A percentile compares a stretch with the other conserved stretches of the same genome.
These are phyloP conservation scores for Pollenia angustigena DNA, from an alignment of 2,888 invertebrate genomes.

Conservation along the genomic window DNA sequence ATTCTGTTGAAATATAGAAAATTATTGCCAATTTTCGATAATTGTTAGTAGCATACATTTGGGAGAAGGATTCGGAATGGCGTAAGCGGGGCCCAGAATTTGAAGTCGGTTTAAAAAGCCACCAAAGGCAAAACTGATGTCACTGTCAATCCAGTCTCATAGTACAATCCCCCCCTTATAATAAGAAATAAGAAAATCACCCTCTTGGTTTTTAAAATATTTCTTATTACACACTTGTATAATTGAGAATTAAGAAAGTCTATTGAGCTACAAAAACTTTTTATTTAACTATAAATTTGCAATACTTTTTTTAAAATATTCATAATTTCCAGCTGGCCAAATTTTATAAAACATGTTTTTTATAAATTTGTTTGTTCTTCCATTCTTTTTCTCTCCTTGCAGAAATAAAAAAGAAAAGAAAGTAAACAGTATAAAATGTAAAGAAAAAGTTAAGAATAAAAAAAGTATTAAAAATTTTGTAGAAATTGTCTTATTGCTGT, in stretches of 20 bases:
- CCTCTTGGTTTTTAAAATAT: not conserved
- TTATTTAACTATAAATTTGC: not conserved
- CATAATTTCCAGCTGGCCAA: constrained; percentile 30
- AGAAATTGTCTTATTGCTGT: not conserved
- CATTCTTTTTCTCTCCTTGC: not conserved
- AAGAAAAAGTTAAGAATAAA: constrained; percentile 11
- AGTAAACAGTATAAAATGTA: not conserved
- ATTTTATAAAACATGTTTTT: not conserved
- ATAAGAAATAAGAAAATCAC: too few relatives aligned
- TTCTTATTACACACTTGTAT: not conserved
- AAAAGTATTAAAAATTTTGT: constrained; percentile 11
- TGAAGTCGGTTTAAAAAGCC: too few relatives aligned
- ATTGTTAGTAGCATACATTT: too few relatives aligned
- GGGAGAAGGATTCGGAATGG: too few relatives aligned
- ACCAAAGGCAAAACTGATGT: too few relatives aligned
- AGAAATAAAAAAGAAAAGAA: not conserved
- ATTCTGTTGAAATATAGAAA: too few relatives aligned
- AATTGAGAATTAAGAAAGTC: not conserved
- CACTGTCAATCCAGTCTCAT: too few relatives aligned
- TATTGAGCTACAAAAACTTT: too few relatives aligned
- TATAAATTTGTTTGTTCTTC: not conserved
- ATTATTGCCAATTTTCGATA: too few relatives aligned
- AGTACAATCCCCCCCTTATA: too few relatives aligned
- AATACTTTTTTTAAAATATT: constrained; percentile 9
- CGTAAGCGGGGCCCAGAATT: too few relatives aligned